Evolutionary conservation across 2,797 vertebrate species (phyloP), one percentile per base, ranked within the genome.

Genomic region (Xiphophorus birchmanni): DNA sequence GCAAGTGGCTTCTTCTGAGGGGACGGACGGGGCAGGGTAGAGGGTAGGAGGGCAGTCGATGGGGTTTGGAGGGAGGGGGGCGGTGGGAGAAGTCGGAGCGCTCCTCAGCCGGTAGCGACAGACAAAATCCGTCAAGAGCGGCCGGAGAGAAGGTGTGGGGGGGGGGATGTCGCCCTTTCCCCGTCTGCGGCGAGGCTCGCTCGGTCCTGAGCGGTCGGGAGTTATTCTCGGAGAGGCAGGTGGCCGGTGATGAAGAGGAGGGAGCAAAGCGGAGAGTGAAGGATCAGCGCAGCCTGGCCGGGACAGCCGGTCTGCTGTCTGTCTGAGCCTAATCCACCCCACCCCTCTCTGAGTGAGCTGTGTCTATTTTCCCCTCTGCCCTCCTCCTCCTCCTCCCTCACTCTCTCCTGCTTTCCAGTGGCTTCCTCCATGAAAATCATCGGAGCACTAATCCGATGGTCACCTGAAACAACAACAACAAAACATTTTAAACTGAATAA

Each of bases 271-370:
- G 58, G 84, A 89, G 88, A 89, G 91, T 88, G 90, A 92, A 86
- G 91, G 92, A 93, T 93, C 92, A 92, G 91, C 80, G 86, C 92
- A 89, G 93, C 88, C 86, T 74, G 90, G 92, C 86, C 73, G 90
- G 92, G 91, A 91, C 93, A 94, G 92, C 92, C 93, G 90, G 85
- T 93, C 88, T 92, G 91, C 90, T 88, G 87, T 45, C 45, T 45
- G 45, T 4, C 45, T 54, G 58, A 88, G 86, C 90, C 89, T 88
- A 94, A 90, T 90, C 91, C 89, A 50, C 80, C 80, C 79, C 69
- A 75, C 48, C 15, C 75, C 56, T 13, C 65, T 47, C 18, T 56
- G 63, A 56, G 8, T 50, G 63, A 54, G 29, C 85, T 73, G 63
- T 83, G 82, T 91, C 88, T 90, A 87, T 91, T 89, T 86, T 75